These are phyloP conservation scores for Nesidiocoris tenuis DNA, from an alignment of 2,888 invertebrate genomes.

Conservation along the genomic window DNA sequence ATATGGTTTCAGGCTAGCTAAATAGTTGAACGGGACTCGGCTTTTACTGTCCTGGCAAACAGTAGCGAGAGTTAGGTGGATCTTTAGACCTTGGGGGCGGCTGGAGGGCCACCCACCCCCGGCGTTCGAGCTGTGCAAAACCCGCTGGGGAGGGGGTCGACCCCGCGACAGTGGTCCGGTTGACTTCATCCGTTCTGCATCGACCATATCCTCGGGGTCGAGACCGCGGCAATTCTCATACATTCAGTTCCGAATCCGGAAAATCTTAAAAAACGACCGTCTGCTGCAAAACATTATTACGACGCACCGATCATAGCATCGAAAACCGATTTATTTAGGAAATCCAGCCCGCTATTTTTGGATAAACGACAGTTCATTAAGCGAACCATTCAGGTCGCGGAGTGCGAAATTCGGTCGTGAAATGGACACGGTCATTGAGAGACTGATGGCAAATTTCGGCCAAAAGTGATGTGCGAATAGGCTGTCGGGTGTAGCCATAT, in stretches of 20 bases:
- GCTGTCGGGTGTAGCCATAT: background rate
- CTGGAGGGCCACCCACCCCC: slow-evolving; percentile 1
- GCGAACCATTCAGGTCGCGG: too few species aligned
- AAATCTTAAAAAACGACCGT: too few species aligned
- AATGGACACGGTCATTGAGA: background rate
- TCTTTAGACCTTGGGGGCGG: background rate
- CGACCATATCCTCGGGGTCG: background rate
- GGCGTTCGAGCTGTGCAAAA: slow-evolving; percentile 26
- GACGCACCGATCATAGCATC: too few species aligned
- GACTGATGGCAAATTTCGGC: background rate
- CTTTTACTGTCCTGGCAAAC: too few species aligned
- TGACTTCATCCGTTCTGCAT: background rate
- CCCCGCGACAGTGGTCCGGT: slow-evolving; percentile 33
- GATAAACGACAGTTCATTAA: too few species aligned
- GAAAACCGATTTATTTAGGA: too few species aligned
- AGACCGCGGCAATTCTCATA: background rate
- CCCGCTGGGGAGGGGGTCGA: slow-evolving; percentile 34
- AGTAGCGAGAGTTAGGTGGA: too few species aligned
- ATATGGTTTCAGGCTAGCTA: too few species aligned
- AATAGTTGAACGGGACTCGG: too few species aligned
- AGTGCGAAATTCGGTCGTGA: background rate
- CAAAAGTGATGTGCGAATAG: slow-evolving; percentile 26
- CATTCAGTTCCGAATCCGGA: background rate
- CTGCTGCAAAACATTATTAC: too few species aligned
- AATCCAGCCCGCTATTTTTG: too few species aligned